Base-by-base conservation (phyloP, 2,797 vertebrate species). In the Dipus sagitta region DNA sequence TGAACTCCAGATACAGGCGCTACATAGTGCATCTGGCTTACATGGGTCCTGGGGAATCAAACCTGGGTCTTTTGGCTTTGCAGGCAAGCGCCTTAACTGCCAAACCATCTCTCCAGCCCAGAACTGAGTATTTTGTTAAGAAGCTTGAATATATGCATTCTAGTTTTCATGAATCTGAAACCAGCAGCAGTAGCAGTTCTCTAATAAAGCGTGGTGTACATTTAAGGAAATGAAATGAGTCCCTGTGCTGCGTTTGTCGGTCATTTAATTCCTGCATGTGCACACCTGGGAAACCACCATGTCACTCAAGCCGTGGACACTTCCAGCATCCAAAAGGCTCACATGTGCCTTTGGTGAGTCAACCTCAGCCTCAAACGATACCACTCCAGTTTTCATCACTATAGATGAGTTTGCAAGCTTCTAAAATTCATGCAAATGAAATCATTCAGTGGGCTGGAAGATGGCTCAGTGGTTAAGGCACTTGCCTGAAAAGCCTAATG, bases 81-180 rank as follows among this genome's bases (percentile, higher is more conserved):
- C 47, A 47, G 47, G 47, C 47, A 47, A 47, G 11, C 11, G 47
- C 47, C 47, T 11, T 47, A 47, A 47, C 47, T 47, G 47, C 47
- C 47, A 47, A 47, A 11, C 47, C 47, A 11, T 47, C 47, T 47
- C 47, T 47, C 7, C 47, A 47, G 47, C 47, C 47, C 47, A 47
- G 54, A 11, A 58, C 54, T 58, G 17, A 58, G 54, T 14, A 58
- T 58, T 58, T 58, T 58, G 13, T 54, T 54, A 15, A 92, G 34
- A 86, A 84, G 67, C 32, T 42, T 52, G 5, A 70, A 75, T 88
- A 58, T 47, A 74, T 87, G 86, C 84, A 82, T 92, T 94, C 42
- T 58, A 76, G 75, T 28, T 80, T 86, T 77, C 47, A 28, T 84
- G 62, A 38, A 70, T 34, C 82, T 84, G 81, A 85, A 89, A 87